Conservation (phyloP, 2,113 vertebrate genomes). For the Verasper variegatus region DNA sequence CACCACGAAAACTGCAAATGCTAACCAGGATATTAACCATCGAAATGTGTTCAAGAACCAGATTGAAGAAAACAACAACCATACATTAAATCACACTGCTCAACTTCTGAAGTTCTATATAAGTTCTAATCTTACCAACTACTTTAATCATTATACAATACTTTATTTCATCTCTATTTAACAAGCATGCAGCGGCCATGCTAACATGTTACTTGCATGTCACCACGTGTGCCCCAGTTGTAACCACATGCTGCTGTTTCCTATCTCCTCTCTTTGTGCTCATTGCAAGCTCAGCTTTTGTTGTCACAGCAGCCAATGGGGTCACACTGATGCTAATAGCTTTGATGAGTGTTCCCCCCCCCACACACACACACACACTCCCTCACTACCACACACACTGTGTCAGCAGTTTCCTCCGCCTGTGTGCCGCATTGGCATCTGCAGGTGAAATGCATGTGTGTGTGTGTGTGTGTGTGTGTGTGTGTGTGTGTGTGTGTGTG, state of each 20-base stretch:
- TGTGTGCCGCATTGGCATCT: constrained; percentile 49
- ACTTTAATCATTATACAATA: too few relatives aligned
- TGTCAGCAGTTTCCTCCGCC: constrained; percentile 65
- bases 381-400: constrained; percentile 15
- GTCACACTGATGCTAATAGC: constrained; percentile 58
- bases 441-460: constrained; percentile 4
- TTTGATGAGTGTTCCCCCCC: constrained; percentile 53
- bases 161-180: too few relatives aligned
- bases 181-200: not conserved
- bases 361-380: not conserved
- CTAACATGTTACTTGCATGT: not conserved
- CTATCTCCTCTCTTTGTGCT: not conserved
- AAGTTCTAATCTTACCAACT: too few relatives aligned
- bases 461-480: constrained; percentile 13
- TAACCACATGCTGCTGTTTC: not conserved
- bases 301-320: constrained; percentile 44
- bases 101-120: too few relatives aligned
- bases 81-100: too few relatives aligned
- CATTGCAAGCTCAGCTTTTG: constrained; percentile 31
- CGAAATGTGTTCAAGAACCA: too few relatives aligned
- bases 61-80: too few relatives aligned
- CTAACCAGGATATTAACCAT: too few relatives aligned
- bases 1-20: too few relatives aligned
- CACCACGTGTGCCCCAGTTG: too few relatives aligned
- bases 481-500: constrained; percentile 12